Conservation (phyloP, 2,797 vertebrate genomes). For the Acropternis orthonyx region DNA sequence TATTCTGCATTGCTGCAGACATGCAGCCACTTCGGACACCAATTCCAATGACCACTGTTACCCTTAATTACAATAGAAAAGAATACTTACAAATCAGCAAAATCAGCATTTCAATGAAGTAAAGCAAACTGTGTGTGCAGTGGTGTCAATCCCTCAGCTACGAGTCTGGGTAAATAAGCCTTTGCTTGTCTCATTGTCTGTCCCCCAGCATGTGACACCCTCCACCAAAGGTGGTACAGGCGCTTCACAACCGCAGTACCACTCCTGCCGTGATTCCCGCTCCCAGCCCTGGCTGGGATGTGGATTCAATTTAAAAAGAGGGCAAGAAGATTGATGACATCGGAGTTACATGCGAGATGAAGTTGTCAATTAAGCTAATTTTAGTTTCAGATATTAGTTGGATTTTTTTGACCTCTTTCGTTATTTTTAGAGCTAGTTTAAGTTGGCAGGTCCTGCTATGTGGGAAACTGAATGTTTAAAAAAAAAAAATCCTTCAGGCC, state of each 20-base stretch:
- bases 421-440: conserved; percentile 43
- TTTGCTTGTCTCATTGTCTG: not conserved
- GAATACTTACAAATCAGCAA: not conserved
- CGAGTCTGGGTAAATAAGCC: rapidly evolving
- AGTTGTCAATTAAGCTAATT: not conserved
- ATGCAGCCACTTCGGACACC: not conserved
- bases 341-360: not conserved
- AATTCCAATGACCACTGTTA: not conserved
- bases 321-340: not conserved
- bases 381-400: not conserved
- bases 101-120: not conserved
- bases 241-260: not conserved
- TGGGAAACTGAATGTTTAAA: conserved; percentile 19
- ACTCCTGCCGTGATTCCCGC: not conserved
- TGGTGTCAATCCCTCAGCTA: not conserved
- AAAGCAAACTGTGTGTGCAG: not conserved
- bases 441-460: not conserved
- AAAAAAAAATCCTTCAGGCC: not conserved
- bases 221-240: rapidly evolving
- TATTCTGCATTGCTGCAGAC: not conserved
- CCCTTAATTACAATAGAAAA: not conserved
- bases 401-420: not conserved
- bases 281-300: not conserved
- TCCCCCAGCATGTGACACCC: not conserved
- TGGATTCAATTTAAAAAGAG: not conserved